phyloP scores from a whole-genome alignment of 2,888 invertebrate genomes.

The Drosophila eohydei region DNA sequence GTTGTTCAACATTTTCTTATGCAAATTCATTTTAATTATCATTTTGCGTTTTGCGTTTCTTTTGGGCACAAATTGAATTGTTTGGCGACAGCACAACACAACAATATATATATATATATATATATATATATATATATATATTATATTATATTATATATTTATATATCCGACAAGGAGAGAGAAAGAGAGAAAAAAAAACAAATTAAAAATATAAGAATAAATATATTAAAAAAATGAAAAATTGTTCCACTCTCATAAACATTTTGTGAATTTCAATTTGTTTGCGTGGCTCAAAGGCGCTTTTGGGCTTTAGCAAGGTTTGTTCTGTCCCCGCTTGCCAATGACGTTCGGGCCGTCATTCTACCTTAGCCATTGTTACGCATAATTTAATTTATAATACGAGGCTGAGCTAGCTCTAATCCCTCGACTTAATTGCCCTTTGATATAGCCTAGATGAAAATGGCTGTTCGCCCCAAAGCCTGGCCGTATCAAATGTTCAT shows the following conservation, averaged over 20 bases:
- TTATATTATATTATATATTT: too few species aligned
- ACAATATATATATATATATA: background rate
- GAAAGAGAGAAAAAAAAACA: background rate
- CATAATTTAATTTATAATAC: constrained; percentile 64
- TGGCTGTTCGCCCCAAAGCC: background rate
- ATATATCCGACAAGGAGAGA: background rate
- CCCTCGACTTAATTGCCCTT: constrained; percentile 11
- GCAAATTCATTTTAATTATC: constrained; percentile 78
- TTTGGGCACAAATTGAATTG: constrained; percentile 67
- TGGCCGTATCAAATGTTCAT: constrained; percentile 25
- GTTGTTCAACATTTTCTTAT: constrained; percentile 57
- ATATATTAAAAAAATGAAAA: constrained; percentile 49
- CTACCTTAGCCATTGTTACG: constrained; percentile 17
- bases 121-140: too few species aligned
- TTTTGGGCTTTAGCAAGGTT: constrained; percentile 47
- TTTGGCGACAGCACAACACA: constrained; percentile 15
- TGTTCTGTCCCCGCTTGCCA: background rate
- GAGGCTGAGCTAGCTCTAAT: constrained; percentile 4
- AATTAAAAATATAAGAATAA: constrained; percentile 41
- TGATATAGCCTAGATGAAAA: constrained; percentile 18
- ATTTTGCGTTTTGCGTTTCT: constrained; percentile 56
- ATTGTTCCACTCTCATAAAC: constrained; percentile 50
- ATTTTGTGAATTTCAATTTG: constrained; percentile 77
- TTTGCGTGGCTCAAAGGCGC: constrained; percentile 47
- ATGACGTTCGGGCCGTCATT: constrained; percentile 9